phyloP scores from a whole-genome alignment of 2,113 vertebrate genomes.

The Ceyx melanurus region DNA sequence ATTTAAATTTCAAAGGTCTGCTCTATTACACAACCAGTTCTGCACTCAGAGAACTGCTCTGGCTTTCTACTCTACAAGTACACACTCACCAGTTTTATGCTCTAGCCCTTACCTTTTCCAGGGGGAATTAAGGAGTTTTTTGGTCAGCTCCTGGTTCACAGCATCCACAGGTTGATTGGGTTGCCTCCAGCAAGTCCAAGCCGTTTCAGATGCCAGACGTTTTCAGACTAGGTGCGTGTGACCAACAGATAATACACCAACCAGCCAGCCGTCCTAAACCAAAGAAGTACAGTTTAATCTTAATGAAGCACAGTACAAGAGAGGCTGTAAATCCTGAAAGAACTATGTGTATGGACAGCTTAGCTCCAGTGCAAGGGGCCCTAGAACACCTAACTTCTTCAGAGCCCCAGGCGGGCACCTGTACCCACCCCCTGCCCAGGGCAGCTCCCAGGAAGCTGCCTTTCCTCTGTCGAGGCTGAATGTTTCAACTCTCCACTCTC shows the following conservation, averaged over 20 bases:
- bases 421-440: background rate
- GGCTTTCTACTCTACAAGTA: background rate
- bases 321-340: background rate
- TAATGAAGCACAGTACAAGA: background rate
- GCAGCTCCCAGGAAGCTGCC: background rate
- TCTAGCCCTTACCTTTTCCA: background rate
- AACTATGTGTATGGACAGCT: background rate
- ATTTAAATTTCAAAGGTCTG: background rate
- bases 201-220: background rate
- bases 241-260: background rate
- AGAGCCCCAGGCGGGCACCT: fast-evolving
- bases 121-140: background rate
- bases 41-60: background rate
- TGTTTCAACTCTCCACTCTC: background rate
- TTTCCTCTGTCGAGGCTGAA: background rate
- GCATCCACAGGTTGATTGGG: background rate
- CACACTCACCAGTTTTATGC: background rate
- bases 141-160: constrained; percentile 16
- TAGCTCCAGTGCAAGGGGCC: background rate
- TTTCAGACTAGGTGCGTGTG: background rate
- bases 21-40: background rate
- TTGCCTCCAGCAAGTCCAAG: background rate
- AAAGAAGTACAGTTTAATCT: constrained; percentile 19
- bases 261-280: constrained; percentile 23
- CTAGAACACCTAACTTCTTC: background rate